Evolutionary conservation across 2,113 vertebrate genomes (phyloP).

Genomic region (Jaculus jaculus): DNA sequence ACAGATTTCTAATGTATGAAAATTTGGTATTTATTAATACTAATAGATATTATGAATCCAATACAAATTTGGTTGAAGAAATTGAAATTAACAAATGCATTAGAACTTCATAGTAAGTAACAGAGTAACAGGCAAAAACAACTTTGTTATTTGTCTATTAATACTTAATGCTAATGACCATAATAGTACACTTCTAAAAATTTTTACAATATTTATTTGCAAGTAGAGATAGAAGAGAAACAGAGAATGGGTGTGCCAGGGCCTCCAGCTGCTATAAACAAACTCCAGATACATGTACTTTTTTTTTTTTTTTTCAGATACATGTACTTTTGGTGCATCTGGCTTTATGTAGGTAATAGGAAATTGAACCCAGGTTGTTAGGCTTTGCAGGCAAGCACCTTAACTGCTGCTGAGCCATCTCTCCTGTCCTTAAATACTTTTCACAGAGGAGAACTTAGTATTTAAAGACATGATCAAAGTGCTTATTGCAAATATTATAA

Average conservation of each 20-base stretch:
- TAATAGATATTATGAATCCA: neutral
- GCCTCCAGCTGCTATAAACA: too few relatives aligned
- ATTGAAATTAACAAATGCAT: constrained; percentile 24
- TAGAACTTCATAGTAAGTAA: constrained; percentile 7
- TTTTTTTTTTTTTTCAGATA: too few relatives aligned
- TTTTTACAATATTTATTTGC: too few relatives aligned
- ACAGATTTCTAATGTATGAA: constrained; percentile 4
- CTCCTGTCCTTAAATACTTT: neutral
- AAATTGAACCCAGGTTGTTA: too few relatives aligned
- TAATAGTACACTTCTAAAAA: neutral
- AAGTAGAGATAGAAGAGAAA: too few relatives aligned
- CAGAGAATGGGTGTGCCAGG: too few relatives aligned
- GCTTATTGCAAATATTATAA: neutral
- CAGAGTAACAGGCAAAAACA: constrained; percentile 13
- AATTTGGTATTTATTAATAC: neutral
- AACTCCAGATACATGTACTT: too few relatives aligned
- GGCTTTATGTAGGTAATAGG: too few relatives aligned
- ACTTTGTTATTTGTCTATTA: neutral
- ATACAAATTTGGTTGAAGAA: constrained; percentile 1
- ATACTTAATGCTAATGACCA: neutral
- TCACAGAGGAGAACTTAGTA: constrained; percentile 32
- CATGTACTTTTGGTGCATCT: too few relatives aligned
- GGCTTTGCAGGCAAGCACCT: too few relatives aligned
- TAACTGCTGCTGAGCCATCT: too few relatives aligned
- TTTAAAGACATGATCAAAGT: neutral